A percentile compares a stretch with the other conserved stretches of the same genome.
Evolutionary conservation across 1,140 invertebrate genomes (phyloP).

Genomic region (Schlechtendalia chinensis): DNA sequence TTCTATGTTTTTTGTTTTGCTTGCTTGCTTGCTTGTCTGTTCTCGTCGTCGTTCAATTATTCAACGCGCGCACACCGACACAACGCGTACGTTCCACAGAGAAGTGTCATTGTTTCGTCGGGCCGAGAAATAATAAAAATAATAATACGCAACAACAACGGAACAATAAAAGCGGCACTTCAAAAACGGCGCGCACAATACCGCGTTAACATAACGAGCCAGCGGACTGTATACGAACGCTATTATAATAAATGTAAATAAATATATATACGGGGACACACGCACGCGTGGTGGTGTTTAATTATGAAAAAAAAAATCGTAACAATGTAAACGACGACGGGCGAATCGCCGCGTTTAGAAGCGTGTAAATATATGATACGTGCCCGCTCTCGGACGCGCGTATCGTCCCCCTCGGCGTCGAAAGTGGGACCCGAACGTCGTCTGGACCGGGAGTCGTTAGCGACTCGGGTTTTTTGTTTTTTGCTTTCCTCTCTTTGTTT

Average conservation of each 20-base stretch:
- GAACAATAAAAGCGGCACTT: no score
- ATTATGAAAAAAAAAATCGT: slow-evolving; percentile 34
- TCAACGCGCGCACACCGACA: not conserved
- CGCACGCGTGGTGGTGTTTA: slow-evolving; percentile 22
- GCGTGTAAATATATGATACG: not conserved
- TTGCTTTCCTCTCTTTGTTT: no score
- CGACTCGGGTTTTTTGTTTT: not conserved
- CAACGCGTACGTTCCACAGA: not conserved
- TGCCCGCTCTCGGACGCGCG: not conserved
- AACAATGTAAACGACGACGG: slow-evolving; percentile 33
- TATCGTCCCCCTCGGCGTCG: not conserved
- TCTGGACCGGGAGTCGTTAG: slow-evolving; percentile 13
- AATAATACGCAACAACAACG: not conserved
- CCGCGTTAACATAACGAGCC: slow-evolving; percentile 10
- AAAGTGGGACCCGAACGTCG: not conserved
- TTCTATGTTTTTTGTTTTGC: no score
- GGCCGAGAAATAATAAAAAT: not conserved
- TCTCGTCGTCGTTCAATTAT: not conserved
- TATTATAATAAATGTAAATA: no score
- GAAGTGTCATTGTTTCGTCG: not conserved
- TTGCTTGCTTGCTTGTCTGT: no score
- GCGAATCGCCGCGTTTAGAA: not conserved
- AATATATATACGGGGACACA: not conserved
- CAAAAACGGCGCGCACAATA: no score
- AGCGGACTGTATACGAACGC: no score